Percentiles rank a stretch among this genome's conserved stretches.
Evolutionary conservation across 1,140 invertebrate genomes (phyloP).

Genomic region (Nomia melanderi): DNA sequence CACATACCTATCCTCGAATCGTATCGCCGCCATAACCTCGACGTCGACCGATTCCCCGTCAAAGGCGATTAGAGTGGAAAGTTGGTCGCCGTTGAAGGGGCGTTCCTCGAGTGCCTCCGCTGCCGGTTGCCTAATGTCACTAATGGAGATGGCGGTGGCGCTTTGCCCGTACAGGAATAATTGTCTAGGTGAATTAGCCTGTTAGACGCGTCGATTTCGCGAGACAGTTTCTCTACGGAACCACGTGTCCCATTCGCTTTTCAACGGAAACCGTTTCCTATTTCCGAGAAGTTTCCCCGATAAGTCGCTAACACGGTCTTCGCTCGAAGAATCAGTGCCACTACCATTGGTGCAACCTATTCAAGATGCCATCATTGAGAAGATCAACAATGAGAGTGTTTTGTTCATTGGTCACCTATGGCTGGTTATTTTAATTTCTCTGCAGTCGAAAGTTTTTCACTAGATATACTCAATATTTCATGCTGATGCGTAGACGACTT

Average conservation of each 20-base stretch:
- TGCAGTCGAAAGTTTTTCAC: no score
- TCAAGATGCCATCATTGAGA: no score
- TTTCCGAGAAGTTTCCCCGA: neutral
- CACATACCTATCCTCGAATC: neutral
- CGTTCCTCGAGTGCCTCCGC: conserved; percentile 39
- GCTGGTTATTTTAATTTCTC: no score
- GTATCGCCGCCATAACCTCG: neutral
- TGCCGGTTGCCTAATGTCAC: conserved; percentile 39
- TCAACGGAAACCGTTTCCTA: neutral
- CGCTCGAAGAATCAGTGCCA: no score
- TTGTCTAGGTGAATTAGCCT: conserved; percentile 38
- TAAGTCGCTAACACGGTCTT: neutral
- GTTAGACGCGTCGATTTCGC: conserved; percentile 5
- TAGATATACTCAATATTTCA: no score
- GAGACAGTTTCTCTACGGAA: neutral
- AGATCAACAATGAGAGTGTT: no score
- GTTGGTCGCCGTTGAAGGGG: conserved; percentile 12
- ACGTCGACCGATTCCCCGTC: conserved; percentile 27
- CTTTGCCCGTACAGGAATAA: conserved; percentile 39
- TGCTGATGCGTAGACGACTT: no score
- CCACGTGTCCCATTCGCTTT: neutral
- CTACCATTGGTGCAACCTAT: no score
- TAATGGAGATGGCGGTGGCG: conserved; percentile 53
- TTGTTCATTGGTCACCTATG: no score
- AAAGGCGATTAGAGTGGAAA: conserved; percentile 44